phyloP scores from a whole-genome alignment of 2,888 invertebrate species.

The Athripsodes cinereus region DNA sequence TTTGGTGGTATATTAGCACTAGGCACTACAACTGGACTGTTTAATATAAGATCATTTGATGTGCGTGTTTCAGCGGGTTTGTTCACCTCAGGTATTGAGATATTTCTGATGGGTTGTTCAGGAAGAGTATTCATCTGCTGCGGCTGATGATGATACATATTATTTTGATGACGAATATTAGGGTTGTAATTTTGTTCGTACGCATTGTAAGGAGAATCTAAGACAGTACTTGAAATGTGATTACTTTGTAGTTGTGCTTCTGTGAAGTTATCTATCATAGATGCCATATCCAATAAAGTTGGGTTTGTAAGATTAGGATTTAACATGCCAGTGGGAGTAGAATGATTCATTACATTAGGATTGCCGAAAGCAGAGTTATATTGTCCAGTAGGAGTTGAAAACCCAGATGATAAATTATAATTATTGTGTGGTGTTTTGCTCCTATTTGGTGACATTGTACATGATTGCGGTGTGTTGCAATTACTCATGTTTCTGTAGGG shows the following conservation, averaged over 20 bases:
- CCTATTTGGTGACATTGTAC: constrained; percentile 52
- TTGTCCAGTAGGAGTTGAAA: constrained; percentile 38
- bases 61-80: constrained; percentile 35
- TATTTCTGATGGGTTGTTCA: constrained; percentile 24
- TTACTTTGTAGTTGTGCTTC: constrained; percentile 77
- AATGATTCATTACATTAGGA: constrained; percentile 42
- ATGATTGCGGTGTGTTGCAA: constrained; percentile 45
- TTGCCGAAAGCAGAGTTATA: constrained; percentile 47
- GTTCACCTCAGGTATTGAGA: constrained; percentile 30
- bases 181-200: constrained; percentile 57
- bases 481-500: constrained; percentile 32
- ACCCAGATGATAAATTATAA: constrained; percentile 37
- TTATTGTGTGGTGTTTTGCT: constrained; percentile 39
- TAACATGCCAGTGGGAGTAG: constrained; percentile 41
- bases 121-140: constrained; percentile 45
- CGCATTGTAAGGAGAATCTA: constrained; percentile 61
- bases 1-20: constrained; percentile 31
- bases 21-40: constrained; percentile 37
- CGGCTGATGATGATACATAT: constrained; percentile 53
- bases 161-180: constrained; percentile 60
- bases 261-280: constrained; percentile 71
- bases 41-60: constrained; percentile 32
- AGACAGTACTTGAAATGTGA: constrained; percentile 78
- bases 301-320: constrained; percentile 48
- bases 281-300: constrained; percentile 65